Conservation (phyloP, 2,888 invertebrate genomes). For the Philaethria dido region DNA sequence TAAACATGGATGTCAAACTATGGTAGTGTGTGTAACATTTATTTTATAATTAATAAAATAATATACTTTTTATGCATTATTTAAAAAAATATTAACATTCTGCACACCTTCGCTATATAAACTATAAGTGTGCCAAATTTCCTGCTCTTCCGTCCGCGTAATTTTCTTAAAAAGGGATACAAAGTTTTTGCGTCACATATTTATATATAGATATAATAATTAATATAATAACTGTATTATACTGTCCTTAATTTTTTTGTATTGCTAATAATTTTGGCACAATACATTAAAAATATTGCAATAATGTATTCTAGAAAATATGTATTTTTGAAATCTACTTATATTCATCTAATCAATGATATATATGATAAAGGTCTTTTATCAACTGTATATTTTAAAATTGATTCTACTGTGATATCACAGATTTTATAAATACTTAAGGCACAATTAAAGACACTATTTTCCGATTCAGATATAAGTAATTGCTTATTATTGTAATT, state of each 20-base stretch:
- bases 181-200: no score
- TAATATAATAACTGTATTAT: not conserved
- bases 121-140: no score
- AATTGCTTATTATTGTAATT: not conserved
- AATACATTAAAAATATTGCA: constrained; percentile 6
- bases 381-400: constrained; percentile 15
- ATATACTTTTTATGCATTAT: no score
- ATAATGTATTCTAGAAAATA: constrained; percentile 3
- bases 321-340: constrained; percentile 1
- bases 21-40: no score
- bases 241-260: not conserved
- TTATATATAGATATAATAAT: no score
- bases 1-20: no score
- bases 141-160: no score
- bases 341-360: constrained; percentile 22
- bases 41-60: no score
- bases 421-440: constrained; percentile 64
- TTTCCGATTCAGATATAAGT: constrained; percentile 14
- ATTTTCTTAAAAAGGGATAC: no score
- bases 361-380: constrained; percentile 27
- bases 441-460: constrained; percentile 56
- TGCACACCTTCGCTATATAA: no score
- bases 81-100: no score
- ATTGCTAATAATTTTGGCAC: constrained; percentile 28
- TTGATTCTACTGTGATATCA: constrained; percentile 50